A percentile compares a stretch with the other conserved stretches of the same genome.
phyloP scores from a whole-genome alignment of 2,113 vertebrate species.

The Otis tarda region DNA sequence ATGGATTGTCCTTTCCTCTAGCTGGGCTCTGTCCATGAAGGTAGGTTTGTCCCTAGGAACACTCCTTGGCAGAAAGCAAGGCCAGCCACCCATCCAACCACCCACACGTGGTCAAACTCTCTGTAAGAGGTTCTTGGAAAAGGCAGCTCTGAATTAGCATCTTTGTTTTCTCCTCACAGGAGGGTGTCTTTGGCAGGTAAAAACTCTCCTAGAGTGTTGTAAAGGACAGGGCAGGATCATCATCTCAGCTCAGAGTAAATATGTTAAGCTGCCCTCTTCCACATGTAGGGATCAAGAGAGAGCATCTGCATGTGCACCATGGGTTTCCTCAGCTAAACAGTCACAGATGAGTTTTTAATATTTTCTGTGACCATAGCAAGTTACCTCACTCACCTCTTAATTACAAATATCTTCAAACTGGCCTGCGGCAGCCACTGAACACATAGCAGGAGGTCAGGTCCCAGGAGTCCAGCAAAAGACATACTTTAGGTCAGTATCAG shows the following conservation, averaged over 20 bases:
- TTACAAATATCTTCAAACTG: background rate
- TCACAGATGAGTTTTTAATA: background rate
- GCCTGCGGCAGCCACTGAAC: background rate
- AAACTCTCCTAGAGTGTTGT: background rate
- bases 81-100: background rate
- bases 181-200: background rate
- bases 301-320: background rate
- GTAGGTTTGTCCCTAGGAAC: background rate
- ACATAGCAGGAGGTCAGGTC: background rate
- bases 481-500: background rate
- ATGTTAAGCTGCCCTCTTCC: too few relatives aligned
- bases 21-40: background rate
- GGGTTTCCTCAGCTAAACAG: background rate
- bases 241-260: background rate
- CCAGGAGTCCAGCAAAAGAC: background rate
- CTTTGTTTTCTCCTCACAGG: background rate
- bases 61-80: background rate
- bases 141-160: background rate
- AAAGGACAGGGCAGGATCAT: background rate
- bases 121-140: background rate
- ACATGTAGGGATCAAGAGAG: too few relatives aligned
- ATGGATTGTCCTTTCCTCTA: background rate
- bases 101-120: background rate
- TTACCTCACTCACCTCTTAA: background rate
- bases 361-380: background rate